A percentile compares a stretch with the other conserved stretches of the same genome.
Evolutionary conservation across 2,113 vertebrate genomes (phyloP).

Genomic region (Callaeas wilsoni): DNA sequence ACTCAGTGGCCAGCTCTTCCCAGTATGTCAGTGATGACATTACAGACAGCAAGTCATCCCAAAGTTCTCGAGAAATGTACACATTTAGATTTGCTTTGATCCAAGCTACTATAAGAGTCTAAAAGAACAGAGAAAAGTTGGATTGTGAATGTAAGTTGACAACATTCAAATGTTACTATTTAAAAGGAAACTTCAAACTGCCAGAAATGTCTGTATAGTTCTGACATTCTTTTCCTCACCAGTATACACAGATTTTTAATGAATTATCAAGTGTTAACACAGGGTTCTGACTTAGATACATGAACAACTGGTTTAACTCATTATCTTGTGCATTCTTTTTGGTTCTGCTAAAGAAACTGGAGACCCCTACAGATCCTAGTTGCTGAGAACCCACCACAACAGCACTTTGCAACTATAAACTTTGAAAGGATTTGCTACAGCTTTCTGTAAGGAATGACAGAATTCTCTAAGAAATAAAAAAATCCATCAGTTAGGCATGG

Average conservation of each 20-base stretch:
- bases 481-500: not conserved
- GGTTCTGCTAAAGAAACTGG: not conserved
- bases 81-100: constrained; percentile 98
- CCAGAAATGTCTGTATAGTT: not conserved
- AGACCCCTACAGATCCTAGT: not conserved
- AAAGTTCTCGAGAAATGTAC: constrained; percentile 95
- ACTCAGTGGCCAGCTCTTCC: constrained; percentile 98
- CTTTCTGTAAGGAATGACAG: not conserved
- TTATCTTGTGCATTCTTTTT: not conserved
- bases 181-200: not conserved
- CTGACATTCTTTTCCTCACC: not conserved
- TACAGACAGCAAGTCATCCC: constrained; percentile 94
- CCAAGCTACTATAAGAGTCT: constrained; percentile 99
- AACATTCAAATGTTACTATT: not conserved
- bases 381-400: not conserved
- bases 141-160: not conserved
- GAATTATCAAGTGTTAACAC: not conserved
- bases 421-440: not conserved
- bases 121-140: constrained; percentile 54
- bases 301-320: not conserved
- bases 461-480: not conserved
- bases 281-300: not conserved
- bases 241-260: not conserved
- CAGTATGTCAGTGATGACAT: constrained; percentile 95
- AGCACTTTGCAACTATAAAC: not conserved